These are phyloP conservation scores for Spea multiplicata DNA, from an alignment of 2,113 vertebrate species.

Conservation along the genomic window DNA sequence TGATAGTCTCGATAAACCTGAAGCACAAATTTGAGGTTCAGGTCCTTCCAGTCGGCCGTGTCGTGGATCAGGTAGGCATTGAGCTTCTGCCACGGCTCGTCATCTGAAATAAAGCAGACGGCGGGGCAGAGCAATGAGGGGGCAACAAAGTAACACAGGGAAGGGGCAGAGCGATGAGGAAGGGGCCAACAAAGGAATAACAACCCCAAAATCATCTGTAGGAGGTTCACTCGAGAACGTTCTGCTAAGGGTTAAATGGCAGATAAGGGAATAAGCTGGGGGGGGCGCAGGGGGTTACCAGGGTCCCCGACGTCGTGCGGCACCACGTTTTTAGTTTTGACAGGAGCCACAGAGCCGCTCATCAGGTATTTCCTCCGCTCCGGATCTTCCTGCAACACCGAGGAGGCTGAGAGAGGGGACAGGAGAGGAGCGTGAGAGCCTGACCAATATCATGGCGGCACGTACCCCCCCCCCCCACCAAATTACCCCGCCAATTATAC, in stretches of 20 bases:
- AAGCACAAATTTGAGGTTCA: slow-evolving; percentile 97
- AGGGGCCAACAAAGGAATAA: no score
- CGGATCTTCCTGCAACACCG: slow-evolving; percentile 79
- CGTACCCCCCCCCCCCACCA: not conserved
- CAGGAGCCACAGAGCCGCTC: slow-evolving; percentile 73
- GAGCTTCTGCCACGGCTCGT: slow-evolving; percentile 88
- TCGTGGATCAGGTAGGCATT: slow-evolving; percentile 94
- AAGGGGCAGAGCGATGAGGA: no score
- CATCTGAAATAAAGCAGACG: slow-evolving; percentile 62
- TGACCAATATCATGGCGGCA: no score
- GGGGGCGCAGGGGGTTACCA: slow-evolving; percentile 65
- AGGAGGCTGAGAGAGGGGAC: slow-evolving; percentile 69
- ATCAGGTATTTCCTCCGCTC: slow-evolving; percentile 80
- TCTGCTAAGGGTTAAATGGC: no score
- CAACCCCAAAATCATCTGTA: not conserved
- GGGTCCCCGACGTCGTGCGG: slow-evolving; percentile 95
- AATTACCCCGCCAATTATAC: no score
- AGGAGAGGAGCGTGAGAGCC: no score
- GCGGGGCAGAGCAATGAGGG: no score
- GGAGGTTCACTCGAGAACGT: no score
- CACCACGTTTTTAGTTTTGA: slow-evolving; percentile 86
- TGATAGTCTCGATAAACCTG: slow-evolving; percentile 90
- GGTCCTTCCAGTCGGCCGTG: slow-evolving; percentile 93
- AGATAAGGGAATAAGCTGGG: not conserved
- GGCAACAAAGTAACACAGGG: not conserved